Evolutionary conservation across 2,888 invertebrate genomes (phyloP).

Genomic region (Cataglyphis cursor): DNA sequence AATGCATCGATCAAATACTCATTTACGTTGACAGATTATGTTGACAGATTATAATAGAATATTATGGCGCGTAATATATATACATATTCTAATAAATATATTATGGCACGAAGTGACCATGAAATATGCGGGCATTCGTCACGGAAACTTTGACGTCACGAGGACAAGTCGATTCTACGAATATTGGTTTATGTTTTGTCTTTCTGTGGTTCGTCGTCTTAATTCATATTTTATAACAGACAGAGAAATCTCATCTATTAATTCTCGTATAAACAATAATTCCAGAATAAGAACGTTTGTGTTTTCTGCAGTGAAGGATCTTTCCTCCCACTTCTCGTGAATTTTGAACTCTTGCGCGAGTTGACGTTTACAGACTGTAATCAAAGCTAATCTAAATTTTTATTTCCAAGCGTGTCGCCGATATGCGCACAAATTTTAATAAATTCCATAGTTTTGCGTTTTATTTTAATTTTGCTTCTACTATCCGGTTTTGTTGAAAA

Average conservation of each 20-base stretch:
- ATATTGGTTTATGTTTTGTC: not conserved
- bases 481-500: not conserved
- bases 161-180: constrained; percentile 6
- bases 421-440: not conserved
- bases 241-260: not conserved
- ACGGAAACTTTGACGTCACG: constrained; percentile 5
- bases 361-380: not conserved
- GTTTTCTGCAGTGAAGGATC: constrained; percentile 12
- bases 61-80: not conserved
- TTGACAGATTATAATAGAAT: constrained; percentile 21
- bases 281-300: not conserved
- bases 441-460: not conserved
- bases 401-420: not conserved
- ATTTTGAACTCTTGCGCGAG: not conserved
- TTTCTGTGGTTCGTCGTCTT: not conserved
- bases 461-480: not conserved
- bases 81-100: not conserved
- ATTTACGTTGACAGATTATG: not conserved
- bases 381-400: constrained; percentile 28
- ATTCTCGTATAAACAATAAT: constrained; percentile 20
- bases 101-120: not conserved
- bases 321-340: not conserved
- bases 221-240: not conserved
- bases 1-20: not conserved
- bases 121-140: not conserved